Evolutionary conservation across 2,888 invertebrate species (phyloP).

Genomic region (Carterocephalus palaemon): DNA sequence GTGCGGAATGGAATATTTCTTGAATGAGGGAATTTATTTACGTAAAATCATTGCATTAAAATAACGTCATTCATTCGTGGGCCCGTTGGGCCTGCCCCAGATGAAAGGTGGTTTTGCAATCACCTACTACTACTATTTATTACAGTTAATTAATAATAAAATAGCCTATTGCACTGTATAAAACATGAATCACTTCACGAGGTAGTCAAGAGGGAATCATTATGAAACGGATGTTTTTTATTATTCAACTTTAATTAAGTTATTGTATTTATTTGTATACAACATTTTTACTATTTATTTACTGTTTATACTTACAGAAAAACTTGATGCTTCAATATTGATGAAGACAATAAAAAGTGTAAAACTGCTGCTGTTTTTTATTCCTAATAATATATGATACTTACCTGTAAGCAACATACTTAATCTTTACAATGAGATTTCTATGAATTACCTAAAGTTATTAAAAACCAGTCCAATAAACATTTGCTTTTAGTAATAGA

Average conservation of each 20-base stretch:
- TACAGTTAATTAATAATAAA: neutral
- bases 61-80: too few species aligned
- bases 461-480: too few species aligned
- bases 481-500: too few species aligned
- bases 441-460: too few species aligned
- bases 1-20: neutral
- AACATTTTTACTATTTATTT: slow-evolving; percentile 64
- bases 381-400: slow-evolving; percentile 16
- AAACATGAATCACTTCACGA: slow-evolving; percentile 27
- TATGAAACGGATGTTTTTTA: slow-evolving; percentile 50
- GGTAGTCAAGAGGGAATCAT: slow-evolving; percentile 59
- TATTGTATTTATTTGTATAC: slow-evolving; percentile 62
- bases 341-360: slow-evolving; percentile 67
- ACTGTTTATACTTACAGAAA: slow-evolving; percentile 61
- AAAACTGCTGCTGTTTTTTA: slow-evolving; percentile 45
- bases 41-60: slow-evolving; percentile 15
- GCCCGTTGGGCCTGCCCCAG: too few species aligned
- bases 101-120: too few species aligned
- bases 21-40: slow-evolving; percentile 17
- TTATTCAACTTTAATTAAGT: slow-evolving; percentile 45
- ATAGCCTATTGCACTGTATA: slow-evolving; percentile 23
- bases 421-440: too few species aligned
- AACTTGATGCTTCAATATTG: slow-evolving; percentile 64
- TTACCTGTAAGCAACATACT: neutral
- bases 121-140: too few species aligned